Conservation (phyloP, 2,113 vertebrate genomes). For the Caretta caretta region DNA sequence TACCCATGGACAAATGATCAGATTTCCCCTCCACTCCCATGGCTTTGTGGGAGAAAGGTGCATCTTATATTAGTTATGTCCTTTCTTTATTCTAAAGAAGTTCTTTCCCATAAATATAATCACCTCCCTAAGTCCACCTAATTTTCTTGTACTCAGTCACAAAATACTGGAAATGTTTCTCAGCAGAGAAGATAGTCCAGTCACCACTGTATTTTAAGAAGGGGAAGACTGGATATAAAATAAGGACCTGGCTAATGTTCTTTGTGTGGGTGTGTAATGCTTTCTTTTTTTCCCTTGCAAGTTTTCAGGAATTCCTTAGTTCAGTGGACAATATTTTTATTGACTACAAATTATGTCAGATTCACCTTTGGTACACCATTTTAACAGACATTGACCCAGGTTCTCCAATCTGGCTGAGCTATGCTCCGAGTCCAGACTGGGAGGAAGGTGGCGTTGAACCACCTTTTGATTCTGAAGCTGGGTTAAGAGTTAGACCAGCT, state of each 20-base stretch:
- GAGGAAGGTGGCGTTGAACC: not conserved
- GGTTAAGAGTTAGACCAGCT: not conserved
- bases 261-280: no score
- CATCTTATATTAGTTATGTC: rapidly evolving
- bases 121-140: not conserved
- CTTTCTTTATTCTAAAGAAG: not conserved
- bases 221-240: not conserved
- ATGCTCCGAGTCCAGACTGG: not conserved
- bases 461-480: not conserved
- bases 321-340: not conserved
- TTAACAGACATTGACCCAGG: not conserved
- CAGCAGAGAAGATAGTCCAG: not conserved
- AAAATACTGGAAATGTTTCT: not conserved
- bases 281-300: not conserved
- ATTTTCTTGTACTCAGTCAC: not conserved
- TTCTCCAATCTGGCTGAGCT: not conserved
- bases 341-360: not conserved
- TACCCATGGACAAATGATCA: no score
- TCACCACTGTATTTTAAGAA: not conserved
- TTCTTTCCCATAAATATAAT: not conserved
- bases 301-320: not conserved
- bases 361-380: not conserved
- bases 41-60: no score
- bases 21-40: no score
- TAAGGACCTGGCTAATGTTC: not conserved